Conservation (phyloP, 2,888 invertebrate genomes). For the Dynastes hyllus region DNA sequence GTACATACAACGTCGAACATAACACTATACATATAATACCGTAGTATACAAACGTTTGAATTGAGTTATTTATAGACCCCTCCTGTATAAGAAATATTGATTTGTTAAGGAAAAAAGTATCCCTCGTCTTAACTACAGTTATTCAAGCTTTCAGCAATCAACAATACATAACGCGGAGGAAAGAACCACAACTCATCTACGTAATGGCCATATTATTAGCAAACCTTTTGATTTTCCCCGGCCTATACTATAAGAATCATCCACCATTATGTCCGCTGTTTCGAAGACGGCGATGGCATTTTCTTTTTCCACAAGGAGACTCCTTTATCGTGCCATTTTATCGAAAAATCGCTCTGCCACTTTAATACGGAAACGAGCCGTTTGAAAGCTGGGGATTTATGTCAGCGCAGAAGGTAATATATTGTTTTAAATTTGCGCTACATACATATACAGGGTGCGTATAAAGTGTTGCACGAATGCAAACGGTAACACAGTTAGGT, state of each 20-base stretch:
- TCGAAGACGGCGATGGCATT: neutral
- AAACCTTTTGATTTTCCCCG: slow-evolving; percentile 5
- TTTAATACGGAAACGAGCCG: slow-evolving; percentile 2
- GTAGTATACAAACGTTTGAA: too few species aligned
- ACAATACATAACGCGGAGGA: neutral
- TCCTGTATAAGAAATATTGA: neutral
- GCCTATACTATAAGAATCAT: neutral
- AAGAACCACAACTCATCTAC: slow-evolving; percentile 12
- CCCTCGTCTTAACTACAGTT: neutral
- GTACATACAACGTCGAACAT: too few species aligned
- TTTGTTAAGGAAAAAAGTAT: neutral
- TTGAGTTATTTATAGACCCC: too few species aligned
- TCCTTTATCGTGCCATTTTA: slow-evolving; percentile 16
- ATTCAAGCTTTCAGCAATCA: slow-evolving; percentile 11
- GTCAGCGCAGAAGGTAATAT: slow-evolving; percentile 11
- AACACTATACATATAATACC: too few species aligned
- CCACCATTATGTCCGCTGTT: slow-evolving; percentile 2
- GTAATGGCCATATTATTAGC: slow-evolving; percentile 12
- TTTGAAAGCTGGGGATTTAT: slow-evolving; percentile 16
- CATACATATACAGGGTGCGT: too few species aligned
- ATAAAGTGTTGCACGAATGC: too few species aligned
- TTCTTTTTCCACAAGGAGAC: neutral
- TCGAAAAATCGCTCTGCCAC: slow-evolving; percentile 10
- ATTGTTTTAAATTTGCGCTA: slow-evolving; percentile 23
- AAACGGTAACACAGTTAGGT: too few species aligned